Conservation (phyloP, 2,888 invertebrate species). For the Pyrocoelia pectoralis region DNA sequence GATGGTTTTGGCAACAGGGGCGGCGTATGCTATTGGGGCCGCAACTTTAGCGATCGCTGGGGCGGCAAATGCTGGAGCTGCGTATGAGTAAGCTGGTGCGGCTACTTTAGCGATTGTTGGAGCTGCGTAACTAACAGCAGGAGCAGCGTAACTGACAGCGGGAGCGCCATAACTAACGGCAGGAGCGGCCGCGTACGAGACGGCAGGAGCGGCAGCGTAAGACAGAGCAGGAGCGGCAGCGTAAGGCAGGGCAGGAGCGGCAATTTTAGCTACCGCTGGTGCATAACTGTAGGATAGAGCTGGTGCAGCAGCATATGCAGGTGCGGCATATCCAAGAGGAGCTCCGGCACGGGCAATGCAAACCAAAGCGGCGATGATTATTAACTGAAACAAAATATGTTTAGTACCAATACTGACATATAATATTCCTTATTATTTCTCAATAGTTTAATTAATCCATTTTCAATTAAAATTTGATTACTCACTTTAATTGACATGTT, state of each 20-base stretch:
- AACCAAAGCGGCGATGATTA: slow-evolving; percentile 38
- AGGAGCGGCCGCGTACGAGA: background rate
- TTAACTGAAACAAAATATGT: slow-evolving; percentile 36
- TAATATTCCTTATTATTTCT: background rate
- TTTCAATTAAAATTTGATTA: slow-evolving; percentile 6
- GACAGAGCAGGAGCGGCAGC: slow-evolving; percentile 30
- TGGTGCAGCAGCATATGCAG: slow-evolving; percentile 46
- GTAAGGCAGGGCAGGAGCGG: slow-evolving; percentile 33
- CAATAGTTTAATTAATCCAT: background rate
- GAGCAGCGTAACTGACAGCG: slow-evolving; percentile 48
- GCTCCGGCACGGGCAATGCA: slow-evolving; percentile 38
- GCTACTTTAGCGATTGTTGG: slow-evolving; percentile 46
- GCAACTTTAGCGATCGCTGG: slow-evolving; percentile 40
- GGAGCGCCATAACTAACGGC: slow-evolving; percentile 49
- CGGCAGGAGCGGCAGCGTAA: slow-evolving; percentile 39
- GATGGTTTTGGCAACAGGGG: slow-evolving; percentile 54
- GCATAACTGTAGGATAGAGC: slow-evolving; percentile 45
- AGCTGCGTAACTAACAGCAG: slow-evolving; percentile 43
- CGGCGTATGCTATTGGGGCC: slow-evolving; percentile 40
- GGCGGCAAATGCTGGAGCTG: slow-evolving; percentile 17
- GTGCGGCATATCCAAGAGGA: slow-evolving; percentile 18
- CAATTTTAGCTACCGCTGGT: slow-evolving; percentile 38
- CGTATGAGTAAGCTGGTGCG: slow-evolving; percentile 40
- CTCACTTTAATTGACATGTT: slow-evolving; percentile 38
- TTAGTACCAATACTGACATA: background rate